These are phyloP conservation scores for Drosophila nannoptera DNA, from an alignment of 1,140 invertebrate genomes.

Conservation along the genomic window DNA sequence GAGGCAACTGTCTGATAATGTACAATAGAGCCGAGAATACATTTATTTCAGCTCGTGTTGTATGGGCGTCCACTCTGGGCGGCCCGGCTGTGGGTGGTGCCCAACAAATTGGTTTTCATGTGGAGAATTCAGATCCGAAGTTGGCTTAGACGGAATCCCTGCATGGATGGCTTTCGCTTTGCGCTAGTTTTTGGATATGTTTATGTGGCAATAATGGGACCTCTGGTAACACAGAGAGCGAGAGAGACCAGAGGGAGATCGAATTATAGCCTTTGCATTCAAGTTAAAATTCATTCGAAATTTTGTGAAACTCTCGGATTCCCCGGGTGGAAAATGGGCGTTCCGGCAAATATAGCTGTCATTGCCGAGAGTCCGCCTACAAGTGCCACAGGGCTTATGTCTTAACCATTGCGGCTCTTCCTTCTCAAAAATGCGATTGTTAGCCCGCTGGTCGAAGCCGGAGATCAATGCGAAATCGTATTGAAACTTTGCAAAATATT, in stretches of 20 bases:
- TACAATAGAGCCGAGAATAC: constrained; percentile 16
- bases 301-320: no score
- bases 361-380: background rate
- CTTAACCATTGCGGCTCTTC: background rate
- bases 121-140: constrained; percentile 4
- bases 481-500: constrained; percentile 57
- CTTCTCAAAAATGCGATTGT: no score
- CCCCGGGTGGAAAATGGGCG: background rate
- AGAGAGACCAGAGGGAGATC: no score
- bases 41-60: constrained; percentile 22
- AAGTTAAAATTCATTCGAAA: background rate
- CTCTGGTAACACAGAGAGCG: no score
- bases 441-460: constrained; percentile 20
- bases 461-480: constrained; percentile 38
- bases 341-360: background rate
- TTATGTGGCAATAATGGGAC: background rate
- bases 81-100: background rate
- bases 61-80: background rate
- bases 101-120: constrained; percentile 28
- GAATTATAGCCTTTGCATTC: no score
- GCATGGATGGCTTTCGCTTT: no score
- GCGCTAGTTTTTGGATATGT: background rate
- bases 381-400: constrained; percentile 6
- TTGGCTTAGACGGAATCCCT: background rate
- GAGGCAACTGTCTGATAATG: constrained; percentile 37